These are phyloP conservation scores for Marmota monax DNA, from an alignment of 2,113 vertebrate genomes.

Conservation along the genomic window DNA sequence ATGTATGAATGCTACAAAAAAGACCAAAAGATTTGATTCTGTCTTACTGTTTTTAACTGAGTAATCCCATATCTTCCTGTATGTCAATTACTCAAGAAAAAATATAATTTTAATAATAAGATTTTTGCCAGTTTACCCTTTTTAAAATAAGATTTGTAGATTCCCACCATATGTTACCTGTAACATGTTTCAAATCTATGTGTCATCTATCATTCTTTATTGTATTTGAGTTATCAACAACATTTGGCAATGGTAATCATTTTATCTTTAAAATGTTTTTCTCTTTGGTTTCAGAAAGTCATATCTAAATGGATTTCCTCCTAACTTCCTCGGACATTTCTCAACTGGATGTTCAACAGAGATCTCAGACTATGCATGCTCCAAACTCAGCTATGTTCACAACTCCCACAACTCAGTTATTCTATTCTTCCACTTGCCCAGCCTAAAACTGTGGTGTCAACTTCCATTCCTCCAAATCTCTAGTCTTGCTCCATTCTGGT, in stretches of 20 bases:
- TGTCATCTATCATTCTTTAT: neutral
- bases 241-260: neutral
- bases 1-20: neutral
- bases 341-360: neutral
- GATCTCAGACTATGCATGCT: neutral
- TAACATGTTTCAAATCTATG: neutral
- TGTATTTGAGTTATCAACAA: neutral
- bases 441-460: neutral
- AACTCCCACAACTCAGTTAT: neutral
- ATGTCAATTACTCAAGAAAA: neutral
- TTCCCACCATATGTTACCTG: neutral
- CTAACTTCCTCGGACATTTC: neutral
- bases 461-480: neutral
- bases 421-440: neutral
- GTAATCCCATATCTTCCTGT: neutral
- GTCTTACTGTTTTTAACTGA: neutral
- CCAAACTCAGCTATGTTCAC: neutral
- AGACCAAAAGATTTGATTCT: neutral
- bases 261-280: neutral
- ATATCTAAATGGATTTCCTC: neutral
- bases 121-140: neutral
- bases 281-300: conserved; percentile 25
- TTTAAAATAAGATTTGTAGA: neutral
- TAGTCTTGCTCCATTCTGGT: neutral
- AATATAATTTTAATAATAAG: neutral